These are phyloP conservation scores for Drosophila neocordata DNA, from an alignment of 1,140 invertebrate species.

Conservation along the genomic window DNA sequence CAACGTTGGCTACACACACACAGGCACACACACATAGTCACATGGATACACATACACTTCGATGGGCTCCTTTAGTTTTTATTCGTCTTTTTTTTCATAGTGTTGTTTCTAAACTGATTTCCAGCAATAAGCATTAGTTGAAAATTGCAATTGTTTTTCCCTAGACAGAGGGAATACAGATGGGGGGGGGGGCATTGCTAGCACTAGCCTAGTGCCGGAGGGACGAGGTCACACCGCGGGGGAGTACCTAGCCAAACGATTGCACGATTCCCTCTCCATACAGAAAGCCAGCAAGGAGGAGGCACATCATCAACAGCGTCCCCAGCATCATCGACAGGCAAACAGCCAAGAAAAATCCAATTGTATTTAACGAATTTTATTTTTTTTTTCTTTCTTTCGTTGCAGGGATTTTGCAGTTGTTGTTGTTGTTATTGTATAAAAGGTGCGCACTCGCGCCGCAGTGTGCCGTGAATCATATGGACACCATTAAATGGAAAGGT, in stretches of 20 bases:
- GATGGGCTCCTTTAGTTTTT: conserved; percentile 65
- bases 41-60: conserved; percentile 9
- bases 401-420: conserved; percentile 10
- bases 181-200: not conserved
- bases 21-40: conserved; percentile 20
- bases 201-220: not conserved
- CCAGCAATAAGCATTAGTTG: conserved; percentile 82
- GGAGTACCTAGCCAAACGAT: conserved; percentile 66
- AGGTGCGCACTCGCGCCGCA: conserved; percentile 30
- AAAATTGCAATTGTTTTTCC: conserved; percentile 81
- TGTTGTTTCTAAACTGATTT: conserved; percentile 72
- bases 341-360: conserved; percentile 67
- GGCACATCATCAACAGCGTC: conserved; percentile 75
- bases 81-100: not conserved
- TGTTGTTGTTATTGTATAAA: conserved; percentile 13
- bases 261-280: conserved; percentile 61
- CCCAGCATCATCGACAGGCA: conserved; percentile 54
- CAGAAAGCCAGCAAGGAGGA: conserved; percentile 40
- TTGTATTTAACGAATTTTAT: conserved; percentile 79
- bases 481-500: conserved; percentile 80
- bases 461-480: conserved; percentile 75
- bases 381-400: conserved; percentile 40
- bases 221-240: conserved; percentile 62
- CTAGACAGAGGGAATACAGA: conserved; percentile 32
- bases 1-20: conserved; percentile 33